phyloP scores from a whole-genome alignment of 2,113 vertebrate genomes.

The Melanostigma gelatinosum region DNA sequence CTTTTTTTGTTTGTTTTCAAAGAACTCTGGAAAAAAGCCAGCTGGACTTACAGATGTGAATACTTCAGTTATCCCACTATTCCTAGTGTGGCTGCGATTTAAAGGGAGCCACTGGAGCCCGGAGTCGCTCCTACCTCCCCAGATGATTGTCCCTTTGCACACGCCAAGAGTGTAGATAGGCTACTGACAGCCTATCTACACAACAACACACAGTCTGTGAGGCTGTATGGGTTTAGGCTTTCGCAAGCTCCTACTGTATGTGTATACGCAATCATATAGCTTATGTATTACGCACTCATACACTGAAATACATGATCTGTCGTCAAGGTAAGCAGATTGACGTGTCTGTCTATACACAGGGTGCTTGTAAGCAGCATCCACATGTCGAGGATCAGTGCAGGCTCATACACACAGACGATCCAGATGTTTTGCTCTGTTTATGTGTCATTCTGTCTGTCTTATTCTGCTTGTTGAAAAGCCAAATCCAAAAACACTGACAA shows the following conservation, averaged over 20 bases:
- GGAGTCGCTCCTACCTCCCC: conserved; percentile 52
- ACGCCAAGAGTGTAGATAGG: conserved; percentile 43
- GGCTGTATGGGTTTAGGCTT: conserved; percentile 11
- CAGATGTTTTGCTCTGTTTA: conserved; percentile 48
- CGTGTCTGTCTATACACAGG: conserved; percentile 23
- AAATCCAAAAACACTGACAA: conserved; percentile 25
- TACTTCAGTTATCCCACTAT: conserved; percentile 64
- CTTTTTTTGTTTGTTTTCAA: conserved; percentile 37
- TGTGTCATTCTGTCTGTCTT: conserved; percentile 20
- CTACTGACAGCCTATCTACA: conserved; percentile 37
- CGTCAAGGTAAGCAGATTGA: conserved; percentile 37
- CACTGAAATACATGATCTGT: conserved; percentile 25
- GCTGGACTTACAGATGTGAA: conserved; percentile 73
- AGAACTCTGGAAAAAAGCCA: conserved; percentile 34
- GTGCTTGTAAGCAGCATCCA: conserved; percentile 25
- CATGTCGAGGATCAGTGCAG: conserved; percentile 37
- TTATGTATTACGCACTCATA: conserved; percentile 27
- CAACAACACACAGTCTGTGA: conserved; percentile 22
- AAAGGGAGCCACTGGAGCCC: conserved; percentile 56
- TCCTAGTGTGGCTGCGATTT: conserved; percentile 60
- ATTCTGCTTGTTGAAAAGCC: conserved; percentile 22
- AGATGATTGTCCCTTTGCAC: conserved; percentile 53
- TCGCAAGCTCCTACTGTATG: conserved; percentile 28
- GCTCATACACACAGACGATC: conserved; percentile 12
- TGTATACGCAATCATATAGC: conserved; percentile 15